These are phyloP conservation scores for Neopelma chrysocephalum DNA, from an alignment of 2,797 vertebrate genomes.

Conservation along the genomic window DNA sequence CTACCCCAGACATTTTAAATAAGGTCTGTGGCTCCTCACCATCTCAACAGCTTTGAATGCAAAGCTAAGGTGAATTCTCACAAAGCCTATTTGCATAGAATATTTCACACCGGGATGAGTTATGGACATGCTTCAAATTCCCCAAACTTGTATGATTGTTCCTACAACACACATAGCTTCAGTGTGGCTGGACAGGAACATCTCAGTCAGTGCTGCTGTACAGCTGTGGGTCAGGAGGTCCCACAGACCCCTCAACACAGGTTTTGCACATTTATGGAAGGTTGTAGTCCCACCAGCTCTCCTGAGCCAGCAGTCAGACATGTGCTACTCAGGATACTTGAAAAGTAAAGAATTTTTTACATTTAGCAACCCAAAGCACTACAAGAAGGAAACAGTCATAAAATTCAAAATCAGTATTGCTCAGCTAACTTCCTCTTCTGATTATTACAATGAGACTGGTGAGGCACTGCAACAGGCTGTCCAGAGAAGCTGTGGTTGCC, in stretches of 20 bases:
- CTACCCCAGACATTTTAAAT: not conserved
- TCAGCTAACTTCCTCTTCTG: not conserved
- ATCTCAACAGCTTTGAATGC: not conserved
- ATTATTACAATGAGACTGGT: not conserved
- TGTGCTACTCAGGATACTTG: accelerated
- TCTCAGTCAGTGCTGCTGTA: not conserved
- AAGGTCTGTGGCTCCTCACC: not conserved
- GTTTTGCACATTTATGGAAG: not conserved
- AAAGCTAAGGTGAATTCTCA: not conserved
- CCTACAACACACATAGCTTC: not conserved
- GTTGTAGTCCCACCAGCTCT: not conserved
- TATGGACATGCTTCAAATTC: not conserved
- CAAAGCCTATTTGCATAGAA: not conserved
- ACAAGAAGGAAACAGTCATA: not conserved
- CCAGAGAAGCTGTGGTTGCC: not conserved
- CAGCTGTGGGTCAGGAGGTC: not conserved
- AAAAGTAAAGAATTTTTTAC: not conserved
- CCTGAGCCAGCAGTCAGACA: not conserved
- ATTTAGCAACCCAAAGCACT: not conserved
- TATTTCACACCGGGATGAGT: not conserved
- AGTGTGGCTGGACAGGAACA: not conserved
- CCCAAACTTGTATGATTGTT: not conserved
- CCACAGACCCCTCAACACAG: not conserved
- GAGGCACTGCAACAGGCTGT: not conserved
- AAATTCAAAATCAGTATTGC: not conserved